Base-by-base conservation (phyloP, 2,888 invertebrate species). In the Pseudanteris insignis region DNA sequence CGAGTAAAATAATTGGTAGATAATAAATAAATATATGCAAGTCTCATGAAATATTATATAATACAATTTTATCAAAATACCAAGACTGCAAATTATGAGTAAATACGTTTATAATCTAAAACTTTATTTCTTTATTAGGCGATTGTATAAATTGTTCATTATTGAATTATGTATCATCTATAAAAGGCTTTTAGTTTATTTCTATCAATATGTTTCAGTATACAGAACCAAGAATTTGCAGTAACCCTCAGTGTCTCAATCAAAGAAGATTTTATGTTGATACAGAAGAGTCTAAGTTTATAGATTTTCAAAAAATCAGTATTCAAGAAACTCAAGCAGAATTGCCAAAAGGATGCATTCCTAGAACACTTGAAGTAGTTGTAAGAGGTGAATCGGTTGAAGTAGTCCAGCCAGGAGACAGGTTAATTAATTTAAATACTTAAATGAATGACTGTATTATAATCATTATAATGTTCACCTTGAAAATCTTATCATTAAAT, bases 241-340 rank as follows among this genome's bases (percentile, higher is more conserved):
- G 92, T 2, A 99, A 99, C 83, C 94, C 96, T 1, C 93, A 95
- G 1, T 99, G 99, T 78, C 89, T 88, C 46, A 99, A 99, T 79
- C 86, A 97, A 8, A 85, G 90, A 0, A 85, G 93, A 18, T 99
- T 99, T 78, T 86, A 90, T 84, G 81, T 99, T 62, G 94, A 98
- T 73, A 88, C 95, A 4, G 94, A 96, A 80, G 94, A 94, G 77
- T 96, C 96, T 0, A 82, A 88, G 12, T 99, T 99, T 81, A 91
- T 98, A 1, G 99, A 99, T 81, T 99, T 99, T 79, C 99, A 99
- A 83, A 99, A 98, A 83, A 90, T 96, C 2, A 86, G 97, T 47
- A 91, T 99, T 66, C 99, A 99, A 80, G 99, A 99, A 82, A 95
- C 95, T 0, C 99, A 99, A 80, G 89, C 94, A 0, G 99, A 99